phyloP scores from a whole-genome alignment of 2,888 invertebrate species.

The Amphipoea lucens region DNA sequence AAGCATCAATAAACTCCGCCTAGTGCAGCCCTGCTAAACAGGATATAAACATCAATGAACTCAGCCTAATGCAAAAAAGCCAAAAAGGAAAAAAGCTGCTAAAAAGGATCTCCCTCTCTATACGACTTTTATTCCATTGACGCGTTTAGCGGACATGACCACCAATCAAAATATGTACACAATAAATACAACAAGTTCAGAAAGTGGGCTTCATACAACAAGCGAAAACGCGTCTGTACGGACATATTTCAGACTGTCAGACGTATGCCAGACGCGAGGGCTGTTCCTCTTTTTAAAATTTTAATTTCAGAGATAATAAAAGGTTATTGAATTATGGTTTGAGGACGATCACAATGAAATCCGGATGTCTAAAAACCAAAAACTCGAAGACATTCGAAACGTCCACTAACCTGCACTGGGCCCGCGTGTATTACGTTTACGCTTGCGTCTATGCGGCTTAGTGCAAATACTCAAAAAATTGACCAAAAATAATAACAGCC shows the following conservation, averaged over 20 bases:
- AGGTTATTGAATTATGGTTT: neutral
- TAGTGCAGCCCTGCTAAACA: neutral
- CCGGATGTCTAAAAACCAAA: neutral
- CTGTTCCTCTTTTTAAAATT: neutral
- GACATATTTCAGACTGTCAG: neutral
- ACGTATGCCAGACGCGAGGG: neutral
- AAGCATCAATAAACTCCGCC: neutral
- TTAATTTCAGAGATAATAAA: neutral
- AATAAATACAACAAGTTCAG: neutral
- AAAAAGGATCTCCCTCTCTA: neutral
- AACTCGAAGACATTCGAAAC: neutral
- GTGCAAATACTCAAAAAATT: neutral
- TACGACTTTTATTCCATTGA: neutral
- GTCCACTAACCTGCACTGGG: slow-evolving; percentile 1
- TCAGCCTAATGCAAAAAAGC: neutral
- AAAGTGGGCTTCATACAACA: neutral
- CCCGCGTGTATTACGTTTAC: neutral
- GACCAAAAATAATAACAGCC: neutral
- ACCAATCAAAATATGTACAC: neutral
- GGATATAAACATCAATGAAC: neutral
- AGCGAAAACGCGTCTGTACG: neutral
- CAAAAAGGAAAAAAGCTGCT: neutral
- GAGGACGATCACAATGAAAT: neutral
- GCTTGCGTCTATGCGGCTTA: neutral
- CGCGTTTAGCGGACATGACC: neutral